A percentile compares a stretch with the other conserved stretches of the same genome.
Conservation (phyloP, 1,140 invertebrate genomes). For the Steinernema feltiae region DNA sequence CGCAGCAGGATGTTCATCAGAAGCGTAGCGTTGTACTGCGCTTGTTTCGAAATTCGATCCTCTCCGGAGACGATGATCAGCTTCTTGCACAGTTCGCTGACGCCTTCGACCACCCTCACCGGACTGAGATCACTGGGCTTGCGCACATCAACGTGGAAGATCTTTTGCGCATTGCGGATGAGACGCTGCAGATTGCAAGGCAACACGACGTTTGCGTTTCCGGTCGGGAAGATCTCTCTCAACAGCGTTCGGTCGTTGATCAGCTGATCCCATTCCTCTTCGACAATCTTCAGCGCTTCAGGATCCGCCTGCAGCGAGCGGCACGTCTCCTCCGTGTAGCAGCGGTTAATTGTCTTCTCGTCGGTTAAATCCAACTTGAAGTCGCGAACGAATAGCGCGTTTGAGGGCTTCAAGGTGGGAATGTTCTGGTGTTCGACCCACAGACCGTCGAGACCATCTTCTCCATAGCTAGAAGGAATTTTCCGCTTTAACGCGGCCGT, state of each 20-base stretch:
- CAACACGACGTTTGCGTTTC: slow-evolving; percentile 64
- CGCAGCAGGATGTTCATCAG: slow-evolving; percentile 91
- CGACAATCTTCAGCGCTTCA: slow-evolving; percentile 71
- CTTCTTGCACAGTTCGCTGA: slow-evolving; percentile 76
- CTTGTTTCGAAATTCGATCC: slow-evolving; percentile 85
- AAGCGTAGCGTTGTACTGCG: slow-evolving; percentile 94
- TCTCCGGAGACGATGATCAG: slow-evolving; percentile 88
- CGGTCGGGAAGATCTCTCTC: slow-evolving; percentile 68
- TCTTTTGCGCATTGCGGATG: slow-evolving; percentile 99
- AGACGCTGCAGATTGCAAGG: slow-evolving; percentile 95
- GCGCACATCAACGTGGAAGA: slow-evolving; percentile 93
- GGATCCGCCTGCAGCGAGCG: slow-evolving; percentile 84
- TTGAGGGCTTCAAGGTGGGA: slow-evolving; percentile 88
- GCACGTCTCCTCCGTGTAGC: slow-evolving; percentile 89
- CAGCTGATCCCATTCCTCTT: slow-evolving; percentile 90
- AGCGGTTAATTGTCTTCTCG: slow-evolving; percentile 77
- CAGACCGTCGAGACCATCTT: slow-evolving; percentile 90
- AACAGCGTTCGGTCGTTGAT: slow-evolving; percentile 77
- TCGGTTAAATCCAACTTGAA: slow-evolving; percentile 89
- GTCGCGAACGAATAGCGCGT: slow-evolving; percentile 86
- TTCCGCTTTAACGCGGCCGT: not conserved
- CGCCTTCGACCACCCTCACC: slow-evolving; percentile 62
- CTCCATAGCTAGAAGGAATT: slow-evolving; percentile 70
- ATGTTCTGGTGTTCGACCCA: slow-evolving; percentile 91
- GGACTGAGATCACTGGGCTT: slow-evolving; percentile 31